A percentile compares a stretch with the other conserved stretches of the same genome.
Conservation (phyloP, 1,140 invertebrate species). For the Protaetia brevitarsis region DNA sequence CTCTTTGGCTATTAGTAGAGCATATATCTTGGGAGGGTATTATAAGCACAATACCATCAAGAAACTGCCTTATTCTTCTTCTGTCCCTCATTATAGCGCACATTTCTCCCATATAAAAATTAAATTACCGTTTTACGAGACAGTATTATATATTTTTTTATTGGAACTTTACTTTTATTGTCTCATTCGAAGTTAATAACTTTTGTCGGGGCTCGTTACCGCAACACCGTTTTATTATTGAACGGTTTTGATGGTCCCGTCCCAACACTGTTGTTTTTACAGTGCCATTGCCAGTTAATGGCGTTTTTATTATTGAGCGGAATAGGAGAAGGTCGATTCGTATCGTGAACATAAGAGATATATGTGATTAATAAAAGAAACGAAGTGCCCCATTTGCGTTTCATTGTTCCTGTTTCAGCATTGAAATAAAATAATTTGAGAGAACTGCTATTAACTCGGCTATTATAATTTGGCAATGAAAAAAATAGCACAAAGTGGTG, state of each 20-base stretch:
- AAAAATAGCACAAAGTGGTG: no score
- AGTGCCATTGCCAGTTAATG: neutral
- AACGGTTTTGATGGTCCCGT: neutral
- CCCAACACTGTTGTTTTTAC: conserved; percentile 10
- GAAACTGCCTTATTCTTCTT: no score
- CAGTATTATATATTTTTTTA: conserved; percentile 4
- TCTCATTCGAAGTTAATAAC: conserved; percentile 9
- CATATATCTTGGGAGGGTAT: no score
- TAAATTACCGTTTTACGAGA: conserved; percentile 14
- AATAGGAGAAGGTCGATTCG: neutral
- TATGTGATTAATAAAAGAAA: conserved; percentile 6
- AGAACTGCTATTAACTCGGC: no score
- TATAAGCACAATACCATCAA: no score
- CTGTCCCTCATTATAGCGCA: neutral
- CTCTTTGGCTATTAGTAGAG: no score
- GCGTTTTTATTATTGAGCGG: conserved; percentile 9
- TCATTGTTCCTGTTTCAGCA: no score
- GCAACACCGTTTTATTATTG: conserved; percentile 12
- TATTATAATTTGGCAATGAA: no score
- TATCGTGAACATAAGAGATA: neutral
- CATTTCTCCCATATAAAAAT: neutral
- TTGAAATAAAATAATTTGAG: no score
- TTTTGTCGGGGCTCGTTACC: neutral
- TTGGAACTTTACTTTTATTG: conserved; percentile 1
- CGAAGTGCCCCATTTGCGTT: no score